phyloP scores from a whole-genome alignment of 2,888 invertebrate genomes.

The Rhaphigaster nebulosa region DNA sequence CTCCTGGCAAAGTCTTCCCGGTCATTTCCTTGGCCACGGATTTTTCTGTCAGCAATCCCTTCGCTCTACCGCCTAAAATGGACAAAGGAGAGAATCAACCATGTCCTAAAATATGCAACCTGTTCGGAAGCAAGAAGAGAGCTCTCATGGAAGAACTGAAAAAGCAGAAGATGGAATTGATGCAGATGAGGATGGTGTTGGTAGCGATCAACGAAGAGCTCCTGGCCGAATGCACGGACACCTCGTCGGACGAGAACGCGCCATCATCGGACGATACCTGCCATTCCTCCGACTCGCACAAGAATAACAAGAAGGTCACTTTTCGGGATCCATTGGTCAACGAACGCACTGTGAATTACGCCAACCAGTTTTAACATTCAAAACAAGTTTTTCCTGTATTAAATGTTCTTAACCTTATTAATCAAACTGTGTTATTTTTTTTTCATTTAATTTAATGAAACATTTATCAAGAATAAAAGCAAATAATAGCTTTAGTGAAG shows the following conservation, averaged over 20 bases:
- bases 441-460: not conserved
- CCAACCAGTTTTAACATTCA: not conserved
- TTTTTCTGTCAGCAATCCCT: not conserved
- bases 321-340: not conserved
- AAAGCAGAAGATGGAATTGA: constrained; percentile 18
- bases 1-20: not conserved
- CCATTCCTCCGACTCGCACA: not conserved
- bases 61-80: not conserved
- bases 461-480: no score
- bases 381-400: not conserved
- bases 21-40: no score
- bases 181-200: constrained; percentile 25
- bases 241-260: not conserved
- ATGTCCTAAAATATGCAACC: not conserved
- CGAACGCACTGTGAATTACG: not conserved
- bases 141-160: constrained; percentile 16
- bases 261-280: not conserved
- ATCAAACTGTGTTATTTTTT: not conserved
- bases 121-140: constrained; percentile 7
- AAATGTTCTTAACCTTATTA: not conserved
- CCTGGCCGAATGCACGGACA: not conserved
- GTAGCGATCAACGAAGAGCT: constrained; percentile 40
- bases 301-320: not conserved
- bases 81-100: not conserved
- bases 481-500: no score